Evolutionary conservation across 1,140 invertebrate genomes (phyloP).

Genomic region (Monomorium pharaonis): DNA sequence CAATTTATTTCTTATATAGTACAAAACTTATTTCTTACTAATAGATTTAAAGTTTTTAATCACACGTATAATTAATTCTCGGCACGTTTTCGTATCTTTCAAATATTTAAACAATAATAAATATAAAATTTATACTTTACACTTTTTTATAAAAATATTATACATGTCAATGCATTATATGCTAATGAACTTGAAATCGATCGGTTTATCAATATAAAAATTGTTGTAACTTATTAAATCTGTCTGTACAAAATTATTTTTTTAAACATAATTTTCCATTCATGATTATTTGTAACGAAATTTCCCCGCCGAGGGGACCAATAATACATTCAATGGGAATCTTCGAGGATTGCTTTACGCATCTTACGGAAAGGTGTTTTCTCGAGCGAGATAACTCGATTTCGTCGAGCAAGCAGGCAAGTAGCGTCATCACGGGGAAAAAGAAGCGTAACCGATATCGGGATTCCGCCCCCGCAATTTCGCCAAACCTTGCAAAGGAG

Average conservation of each 20-base stretch:
- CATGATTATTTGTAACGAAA: background rate
- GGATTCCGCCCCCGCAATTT: conserved; percentile 12
- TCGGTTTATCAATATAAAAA: background rate
- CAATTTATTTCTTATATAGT: background rate
- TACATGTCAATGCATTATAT: background rate
- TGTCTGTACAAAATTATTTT: background rate
- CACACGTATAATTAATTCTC: background rate
- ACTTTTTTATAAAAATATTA: background rate
- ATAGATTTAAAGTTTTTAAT: background rate
- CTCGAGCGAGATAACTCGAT: conserved; percentile 29
- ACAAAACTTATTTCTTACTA: background rate
- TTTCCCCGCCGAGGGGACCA: background rate
- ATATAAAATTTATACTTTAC: background rate
- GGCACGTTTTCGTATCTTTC: background rate
- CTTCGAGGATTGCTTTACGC: conserved; percentile 1
- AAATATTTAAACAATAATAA: background rate
- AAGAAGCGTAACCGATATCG: conserved; percentile 42
- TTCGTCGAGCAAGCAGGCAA: conserved; percentile 29
- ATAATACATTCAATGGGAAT: conserved; percentile 28
- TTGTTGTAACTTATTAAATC: background rate
- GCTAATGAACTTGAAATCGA: background rate
- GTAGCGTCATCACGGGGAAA: background rate
- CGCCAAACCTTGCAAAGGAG: conserved; percentile 10
- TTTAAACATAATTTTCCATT: background rate
- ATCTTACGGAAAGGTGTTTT: background rate